Evolutionary conservation across 35 echinoderm and acorn worm genomes (phyloP), one percentile per base, ranked within the genome.

Genomic region (Diadema setosum): DNA sequence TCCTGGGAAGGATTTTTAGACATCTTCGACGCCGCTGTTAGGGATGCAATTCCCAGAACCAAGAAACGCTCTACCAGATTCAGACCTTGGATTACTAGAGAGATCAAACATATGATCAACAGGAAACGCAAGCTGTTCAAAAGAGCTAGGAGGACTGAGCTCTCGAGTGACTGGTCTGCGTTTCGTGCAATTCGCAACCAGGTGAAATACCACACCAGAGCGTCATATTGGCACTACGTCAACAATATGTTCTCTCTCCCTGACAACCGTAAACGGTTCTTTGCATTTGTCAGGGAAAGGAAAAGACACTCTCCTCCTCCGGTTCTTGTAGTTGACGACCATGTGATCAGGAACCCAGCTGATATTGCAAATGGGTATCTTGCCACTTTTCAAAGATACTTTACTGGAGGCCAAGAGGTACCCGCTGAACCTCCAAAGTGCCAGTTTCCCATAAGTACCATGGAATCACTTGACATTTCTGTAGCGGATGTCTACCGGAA

Each of bases 1-100:
- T 48, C 85, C 2, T 78, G 65, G 67, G 31, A 87, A 42, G 67
- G 85, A 39, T 87, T 87, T n/a, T n/a, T 80, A 5, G 85, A 78
- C 24, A 1, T 87, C 3, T 29, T 87, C 2, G 15, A 81, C 5
- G 85, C 85, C 21, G 65, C 83, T 42, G 65, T 61, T 7, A 64
- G 58, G 3, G 1, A 86, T 64, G 30, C 83, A 14, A 63, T 85
- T 34, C 56, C 83, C 18, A 29, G 31, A 26, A 43, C 24, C 7
- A 41, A 5, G n/a, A 27, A 18, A 23, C 16, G 58, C 32, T 86
- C 83, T 4, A 64, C 23, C 15, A 59, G 70, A 58, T 5, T 1
- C 40, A 86, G 70, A 46, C 31, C 83, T 1, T 86, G 58, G 58
- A 67, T 86, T 25, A 86, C 49, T 17, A 29, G 29, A 16, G 83